These are phyloP conservation scores for Eubucco bourcierii DNA, from an alignment of 2,113 vertebrate species.

Conservation along the genomic window DNA sequence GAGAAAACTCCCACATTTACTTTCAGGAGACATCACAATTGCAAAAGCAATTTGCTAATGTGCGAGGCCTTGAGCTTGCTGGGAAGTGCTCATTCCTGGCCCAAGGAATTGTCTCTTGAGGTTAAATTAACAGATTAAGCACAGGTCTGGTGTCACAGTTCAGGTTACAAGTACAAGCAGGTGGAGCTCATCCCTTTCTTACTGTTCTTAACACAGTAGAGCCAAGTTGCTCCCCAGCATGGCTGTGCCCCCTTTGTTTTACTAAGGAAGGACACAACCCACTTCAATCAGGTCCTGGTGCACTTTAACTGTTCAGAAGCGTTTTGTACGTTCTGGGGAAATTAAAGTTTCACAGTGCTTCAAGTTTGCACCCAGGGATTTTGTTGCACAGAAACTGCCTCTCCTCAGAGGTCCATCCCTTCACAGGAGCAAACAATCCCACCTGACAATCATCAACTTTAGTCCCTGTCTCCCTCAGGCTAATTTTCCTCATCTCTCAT, in stretches of 20 bases:
- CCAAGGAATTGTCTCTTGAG: background rate
- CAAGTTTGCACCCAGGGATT: background rate
- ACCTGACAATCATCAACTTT: background rate
- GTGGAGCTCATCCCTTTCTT: background rate
- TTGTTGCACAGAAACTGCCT: background rate
- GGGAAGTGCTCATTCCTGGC: background rate
- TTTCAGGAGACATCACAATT: background rate
- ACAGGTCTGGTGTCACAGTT: background rate
- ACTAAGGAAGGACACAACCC: background rate
- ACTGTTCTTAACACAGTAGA: background rate
- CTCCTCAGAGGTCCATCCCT: background rate
- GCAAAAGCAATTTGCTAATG: background rate
- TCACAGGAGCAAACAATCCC: background rate
- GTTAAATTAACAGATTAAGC: background rate
- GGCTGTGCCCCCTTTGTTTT: background rate
- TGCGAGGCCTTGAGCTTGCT: background rate
- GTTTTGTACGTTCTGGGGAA: background rate
- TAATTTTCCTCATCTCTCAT: background rate
- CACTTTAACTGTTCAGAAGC: background rate
- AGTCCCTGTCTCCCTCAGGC: fast-evolving
- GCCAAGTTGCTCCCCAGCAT: background rate
- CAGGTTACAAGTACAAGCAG: background rate
- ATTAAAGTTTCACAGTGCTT: background rate
- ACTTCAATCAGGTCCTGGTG: background rate
- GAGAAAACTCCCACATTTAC: background rate